phyloP scores from a whole-genome alignment of 2,888 invertebrate genomes.

The Mimachlamys varia region DNA sequence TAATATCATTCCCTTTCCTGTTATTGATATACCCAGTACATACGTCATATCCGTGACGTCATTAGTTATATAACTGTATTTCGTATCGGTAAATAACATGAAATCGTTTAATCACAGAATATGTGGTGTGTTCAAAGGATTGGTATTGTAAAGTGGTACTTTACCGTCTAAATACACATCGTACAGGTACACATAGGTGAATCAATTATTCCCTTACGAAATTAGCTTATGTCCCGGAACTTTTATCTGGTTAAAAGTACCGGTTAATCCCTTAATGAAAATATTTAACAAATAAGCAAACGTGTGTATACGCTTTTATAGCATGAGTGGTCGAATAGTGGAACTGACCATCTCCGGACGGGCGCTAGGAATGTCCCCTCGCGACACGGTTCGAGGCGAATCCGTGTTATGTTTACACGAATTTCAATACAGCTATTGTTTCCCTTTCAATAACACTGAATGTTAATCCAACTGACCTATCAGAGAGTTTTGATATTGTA shows the following conservation, averaged over 20 bases:
- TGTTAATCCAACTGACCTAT: not conserved
- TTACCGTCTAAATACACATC: not conserved
- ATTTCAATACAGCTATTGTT: not conserved
- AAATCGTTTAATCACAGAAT: not conserved
- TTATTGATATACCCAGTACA: not conserved
- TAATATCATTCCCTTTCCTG: not conserved
- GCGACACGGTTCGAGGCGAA: not conserved
- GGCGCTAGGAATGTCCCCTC: not conserved
- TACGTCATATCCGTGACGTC: slow-evolving; percentile 27
- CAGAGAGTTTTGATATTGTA: not conserved
- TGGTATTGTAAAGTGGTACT: not conserved
- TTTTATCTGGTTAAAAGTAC: not conserved
- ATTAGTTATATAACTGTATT: not conserved
- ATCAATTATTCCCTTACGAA: not conserved
- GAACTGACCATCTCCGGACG: not conserved
- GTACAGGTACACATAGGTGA: not conserved
- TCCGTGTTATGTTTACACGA: not conserved
- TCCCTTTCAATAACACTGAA: not conserved
- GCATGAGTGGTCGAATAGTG: not conserved
- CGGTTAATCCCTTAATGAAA: not conserved
- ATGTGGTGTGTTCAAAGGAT: not conserved
- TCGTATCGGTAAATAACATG: not conserved
- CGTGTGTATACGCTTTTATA: not conserved
- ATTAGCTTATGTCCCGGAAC: not conserved
- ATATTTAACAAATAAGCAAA: slow-evolving; percentile 23